phyloP scores from a whole-genome alignment of 1,140 invertebrate genomes.

The Zaprionus tsacasi region DNA sequence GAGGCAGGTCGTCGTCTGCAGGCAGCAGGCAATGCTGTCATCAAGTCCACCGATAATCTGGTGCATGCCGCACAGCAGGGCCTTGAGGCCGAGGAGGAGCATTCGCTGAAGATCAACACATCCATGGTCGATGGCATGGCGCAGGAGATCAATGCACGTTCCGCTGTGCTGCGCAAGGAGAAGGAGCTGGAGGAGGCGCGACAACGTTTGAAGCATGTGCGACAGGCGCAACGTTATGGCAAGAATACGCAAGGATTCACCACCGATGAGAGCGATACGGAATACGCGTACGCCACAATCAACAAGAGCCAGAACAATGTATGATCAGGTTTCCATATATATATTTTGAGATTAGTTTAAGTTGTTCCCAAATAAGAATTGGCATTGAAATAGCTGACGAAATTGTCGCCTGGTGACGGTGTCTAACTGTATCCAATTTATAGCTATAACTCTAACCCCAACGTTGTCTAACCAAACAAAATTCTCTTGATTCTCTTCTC shows the following conservation, averaged over 20 bases:
- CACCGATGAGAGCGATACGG: constrained; percentile 86
- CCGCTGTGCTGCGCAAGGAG: constrained; percentile 96
- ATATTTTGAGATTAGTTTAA: not conserved
- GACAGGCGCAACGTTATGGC: constrained; percentile 93
- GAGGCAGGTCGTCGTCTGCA: constrained; percentile 96
- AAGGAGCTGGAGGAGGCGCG: constrained; percentile 96
- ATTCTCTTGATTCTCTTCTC: constrained; percentile 41
- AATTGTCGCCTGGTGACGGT: constrained; percentile 56
- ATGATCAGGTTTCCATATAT: constrained; percentile 49
- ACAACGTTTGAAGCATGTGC: constrained; percentile 92
- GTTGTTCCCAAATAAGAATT: constrained; percentile 26
- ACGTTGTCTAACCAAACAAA: constrained; percentile 63
- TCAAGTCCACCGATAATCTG: constrained; percentile 98
- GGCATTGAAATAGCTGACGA: constrained; percentile 48
- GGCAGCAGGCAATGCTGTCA: constrained; percentile 98
- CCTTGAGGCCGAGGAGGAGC: constrained; percentile 95
- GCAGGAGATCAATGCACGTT: constrained; percentile 95
- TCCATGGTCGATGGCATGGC: constrained; percentile 97
- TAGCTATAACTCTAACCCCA: constrained; percentile 54
- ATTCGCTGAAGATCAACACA: constrained; percentile 94
- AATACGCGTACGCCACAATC: constrained; percentile 75
- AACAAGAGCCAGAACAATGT: constrained; percentile 83
- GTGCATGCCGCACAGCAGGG: constrained; percentile 97
- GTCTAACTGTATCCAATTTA: constrained; percentile 8
- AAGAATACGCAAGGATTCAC: constrained; percentile 85